Base-by-base conservation (phyloP, 2,888 invertebrate species). In the Andrena chrysosceles region DNA sequence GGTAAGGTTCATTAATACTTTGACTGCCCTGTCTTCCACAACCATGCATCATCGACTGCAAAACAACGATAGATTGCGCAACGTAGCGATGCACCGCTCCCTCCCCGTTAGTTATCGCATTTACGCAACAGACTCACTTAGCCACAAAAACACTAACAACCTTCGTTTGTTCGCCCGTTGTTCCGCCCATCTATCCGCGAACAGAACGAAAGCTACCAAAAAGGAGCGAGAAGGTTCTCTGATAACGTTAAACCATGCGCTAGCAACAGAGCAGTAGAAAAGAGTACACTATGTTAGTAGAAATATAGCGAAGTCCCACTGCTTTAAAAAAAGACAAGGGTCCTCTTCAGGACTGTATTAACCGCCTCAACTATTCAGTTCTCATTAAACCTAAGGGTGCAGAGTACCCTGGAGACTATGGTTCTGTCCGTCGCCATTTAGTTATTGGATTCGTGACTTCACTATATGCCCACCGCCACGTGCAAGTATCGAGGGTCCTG, bases 131-230 rank as follows among this genome's bases (percentile, higher is more conserved):
- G 60, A 75, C 70, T 82, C 64, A 71, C 70, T 81, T 63, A 81
- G 54, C 68, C 62, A 68, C 82, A 79, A 78, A 62, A 76, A 71
- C 68, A 59, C 64, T 4, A 23, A 56, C 23, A 68, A 81, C 76
- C 71, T 71, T 78, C 54, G 71, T 60, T 73, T 56, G 72, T 76
- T 85, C 82, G 83, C 83, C 83, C 83, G 84, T 88, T 87, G 89
- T 90, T 89, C 89, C 90, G 90, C 87, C 90, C 90, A 90, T 88
- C 88, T 71, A 78, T 85, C 82, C 88, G 70, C 77, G 85, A 88
- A 88, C 82, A 83, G 80, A 87, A 85, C 86, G 67, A 81, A 88
- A 86, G 78, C 88, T 88, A 88, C 70, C 56, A 60, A 78, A 69
- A 72, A 68, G 60, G 69, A 70, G 63, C 26, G 59, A 73, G 52